A percentile compares a stretch with the other conserved stretches of the same genome.
These are phyloP conservation scores for Syritta pipiens DNA, from an alignment of 2,888 invertebrate species.

Conservation along the genomic window DNA sequence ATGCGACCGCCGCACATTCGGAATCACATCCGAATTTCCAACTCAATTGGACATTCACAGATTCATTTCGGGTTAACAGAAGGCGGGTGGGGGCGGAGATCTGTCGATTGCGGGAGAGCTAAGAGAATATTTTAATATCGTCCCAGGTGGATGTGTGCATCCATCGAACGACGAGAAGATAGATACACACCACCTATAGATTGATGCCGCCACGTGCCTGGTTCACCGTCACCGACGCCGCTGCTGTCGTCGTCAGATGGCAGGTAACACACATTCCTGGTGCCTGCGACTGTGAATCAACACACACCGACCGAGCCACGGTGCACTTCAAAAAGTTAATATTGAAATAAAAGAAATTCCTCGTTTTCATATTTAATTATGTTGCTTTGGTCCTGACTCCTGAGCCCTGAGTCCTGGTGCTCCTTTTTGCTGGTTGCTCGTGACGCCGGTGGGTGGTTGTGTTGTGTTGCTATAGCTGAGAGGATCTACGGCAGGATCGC, in stretches of 20 bases:
- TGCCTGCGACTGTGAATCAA: no score
- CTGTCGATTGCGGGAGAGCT: background rate
- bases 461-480: conserved; percentile 50
- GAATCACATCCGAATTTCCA: conserved; percentile 5
- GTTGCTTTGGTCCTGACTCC: conserved; percentile 49
- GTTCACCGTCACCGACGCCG: no score
- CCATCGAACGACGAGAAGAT: conserved; percentile 12
- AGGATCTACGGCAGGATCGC: conserved; percentile 52
- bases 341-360: conserved; percentile 68
- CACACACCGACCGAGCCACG: background rate
- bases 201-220: conserved; percentile 51
- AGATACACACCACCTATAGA: no score
- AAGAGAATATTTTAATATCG: conserved; percentile 62
- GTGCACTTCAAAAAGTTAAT: conserved; percentile 66
- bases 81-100: no score
- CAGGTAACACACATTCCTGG: conserved; percentile 31
- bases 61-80: conserved; percentile 9
- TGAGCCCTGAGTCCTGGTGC: no score
- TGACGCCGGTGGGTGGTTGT: no score
- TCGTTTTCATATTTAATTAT: conserved; percentile 67
- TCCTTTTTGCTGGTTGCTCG: conserved; percentile 14
- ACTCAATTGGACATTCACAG: background rate
- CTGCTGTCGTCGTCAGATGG: conserved; percentile 31
- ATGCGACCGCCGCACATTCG: conserved; percentile 34
- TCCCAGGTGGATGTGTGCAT: conserved; percentile 50